Evolutionary conservation across 2,797 vertebrate species (phyloP).

Genomic region (Todus mexicanus): DNA sequence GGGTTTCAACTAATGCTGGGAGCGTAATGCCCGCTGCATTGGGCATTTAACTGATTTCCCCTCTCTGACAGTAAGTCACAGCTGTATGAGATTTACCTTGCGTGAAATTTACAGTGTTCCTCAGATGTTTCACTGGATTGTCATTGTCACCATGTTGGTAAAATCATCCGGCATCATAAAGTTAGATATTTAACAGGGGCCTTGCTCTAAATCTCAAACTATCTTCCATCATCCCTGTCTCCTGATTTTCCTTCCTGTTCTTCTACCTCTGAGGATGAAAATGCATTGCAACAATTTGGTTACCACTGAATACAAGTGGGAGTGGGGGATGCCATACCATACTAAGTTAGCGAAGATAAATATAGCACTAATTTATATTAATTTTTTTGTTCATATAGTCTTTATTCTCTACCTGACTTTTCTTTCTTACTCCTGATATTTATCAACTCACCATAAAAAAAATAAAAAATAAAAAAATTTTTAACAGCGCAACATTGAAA

Average conservation of each 20-base stretch:
- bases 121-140: background rate
- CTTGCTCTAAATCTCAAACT: background rate
- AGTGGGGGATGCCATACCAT: accelerated
- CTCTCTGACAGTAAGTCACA: background rate
- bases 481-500: accelerated
- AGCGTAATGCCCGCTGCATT: background rate
- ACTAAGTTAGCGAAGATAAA: background rate
- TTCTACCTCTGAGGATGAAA: background rate
- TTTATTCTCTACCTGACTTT: background rate
- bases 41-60: background rate
- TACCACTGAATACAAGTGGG: background rate
- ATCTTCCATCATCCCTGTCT: background rate
- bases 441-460: background rate
- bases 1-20: background rate
- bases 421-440: background rate
- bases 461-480: background rate
- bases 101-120: background rate
- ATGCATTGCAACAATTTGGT: background rate
- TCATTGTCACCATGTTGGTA: background rate
- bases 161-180: background rate
- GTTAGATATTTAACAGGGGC: background rate
- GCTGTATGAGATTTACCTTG: background rate
- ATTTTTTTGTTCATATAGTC: background rate
- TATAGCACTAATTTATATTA: accelerated
- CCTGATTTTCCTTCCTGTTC: background rate